Evolutionary conservation across 2,797 vertebrate species (phyloP).

Genomic region (Ctenopoma kingsleyae): DNA sequence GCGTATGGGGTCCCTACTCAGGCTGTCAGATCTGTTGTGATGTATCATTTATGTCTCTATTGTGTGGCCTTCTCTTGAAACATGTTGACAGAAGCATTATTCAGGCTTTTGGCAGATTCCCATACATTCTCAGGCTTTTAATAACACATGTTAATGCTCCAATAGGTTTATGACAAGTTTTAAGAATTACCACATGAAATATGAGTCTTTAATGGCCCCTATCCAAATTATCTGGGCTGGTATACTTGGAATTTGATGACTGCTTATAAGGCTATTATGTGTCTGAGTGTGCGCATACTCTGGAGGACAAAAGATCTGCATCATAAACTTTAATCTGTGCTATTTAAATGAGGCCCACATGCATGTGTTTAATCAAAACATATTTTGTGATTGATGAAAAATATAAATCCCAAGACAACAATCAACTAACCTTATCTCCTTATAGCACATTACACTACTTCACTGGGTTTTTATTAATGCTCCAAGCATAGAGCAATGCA

Average conservation of each 20-base stretch:
- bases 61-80: constrained; percentile 70
- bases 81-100: constrained; percentile 78
- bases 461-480: constrained; percentile 51
- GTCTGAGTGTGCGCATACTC: constrained; percentile 6
- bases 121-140: constrained; percentile 77
- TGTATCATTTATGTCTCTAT: constrained; percentile 82
- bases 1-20: constrained; percentile 69
- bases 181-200: constrained; percentile 65
- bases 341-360: constrained; percentile 43
- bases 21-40: constrained; percentile 79
- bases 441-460: constrained; percentile 32
- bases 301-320: constrained; percentile 40
- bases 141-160: constrained; percentile 73
- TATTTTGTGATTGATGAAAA: constrained; percentile 45
- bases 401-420: constrained; percentile 53
- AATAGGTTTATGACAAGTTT: constrained; percentile 70
- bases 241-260: constrained; percentile 44
- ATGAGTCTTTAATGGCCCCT: constrained; percentile 62
- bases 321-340: constrained; percentile 45
- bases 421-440: constrained; percentile 49
- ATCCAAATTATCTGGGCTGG: constrained; percentile 48
- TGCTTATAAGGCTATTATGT: constrained; percentile 45
- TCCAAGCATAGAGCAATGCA: constrained; percentile 13
- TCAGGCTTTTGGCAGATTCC: constrained; percentile 77
- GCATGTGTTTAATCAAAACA: constrained; percentile 59